Conservation (phyloP, 1,140 invertebrate species). For the Ceratosolen fusciceps region DNA sequence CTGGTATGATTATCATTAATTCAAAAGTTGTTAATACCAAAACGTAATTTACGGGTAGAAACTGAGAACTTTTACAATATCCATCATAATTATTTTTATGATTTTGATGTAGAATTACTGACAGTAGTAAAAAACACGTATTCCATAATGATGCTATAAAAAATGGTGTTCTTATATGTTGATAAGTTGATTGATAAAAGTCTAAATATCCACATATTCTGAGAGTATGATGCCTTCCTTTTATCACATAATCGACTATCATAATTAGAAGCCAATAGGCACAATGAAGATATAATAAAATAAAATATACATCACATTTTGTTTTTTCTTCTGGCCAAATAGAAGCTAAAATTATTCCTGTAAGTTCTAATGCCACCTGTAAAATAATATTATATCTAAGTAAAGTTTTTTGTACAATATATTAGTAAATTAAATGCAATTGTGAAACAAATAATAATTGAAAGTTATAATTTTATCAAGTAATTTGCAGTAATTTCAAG, state of each 20-base stretch:
- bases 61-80: slow-evolving; percentile 73
- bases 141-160: slow-evolving; percentile 78
- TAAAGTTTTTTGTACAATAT: background rate
- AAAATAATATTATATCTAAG: slow-evolving; percentile 52
- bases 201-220: slow-evolving; percentile 78
- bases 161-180: slow-evolving; percentile 75
- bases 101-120: slow-evolving; percentile 76
- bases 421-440: too few relatives aligned
- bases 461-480: background rate
- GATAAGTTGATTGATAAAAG: slow-evolving; percentile 77
- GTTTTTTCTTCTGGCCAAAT: slow-evolving; percentile 72
- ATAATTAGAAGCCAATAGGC: slow-evolving; percentile 76
- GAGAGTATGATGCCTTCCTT: slow-evolving; percentile 74
- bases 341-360: slow-evolving; percentile 74
- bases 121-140: slow-evolving; percentile 73
- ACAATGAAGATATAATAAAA: slow-evolving; percentile 77
- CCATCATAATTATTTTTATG: slow-evolving; percentile 75
- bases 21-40: slow-evolving; percentile 73
- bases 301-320: slow-evolving; percentile 78
- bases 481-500: background rate
- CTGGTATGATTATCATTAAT: slow-evolving; percentile 71
- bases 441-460: background rate
- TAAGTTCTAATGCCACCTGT: slow-evolving; percentile 73
- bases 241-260: slow-evolving; percentile 74
- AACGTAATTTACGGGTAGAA: slow-evolving; percentile 75